These are phyloP conservation scores for Acipenser oxyrinchus DNA, from an alignment of 2,797 vertebrate genomes.

Conservation along the genomic window DNA sequence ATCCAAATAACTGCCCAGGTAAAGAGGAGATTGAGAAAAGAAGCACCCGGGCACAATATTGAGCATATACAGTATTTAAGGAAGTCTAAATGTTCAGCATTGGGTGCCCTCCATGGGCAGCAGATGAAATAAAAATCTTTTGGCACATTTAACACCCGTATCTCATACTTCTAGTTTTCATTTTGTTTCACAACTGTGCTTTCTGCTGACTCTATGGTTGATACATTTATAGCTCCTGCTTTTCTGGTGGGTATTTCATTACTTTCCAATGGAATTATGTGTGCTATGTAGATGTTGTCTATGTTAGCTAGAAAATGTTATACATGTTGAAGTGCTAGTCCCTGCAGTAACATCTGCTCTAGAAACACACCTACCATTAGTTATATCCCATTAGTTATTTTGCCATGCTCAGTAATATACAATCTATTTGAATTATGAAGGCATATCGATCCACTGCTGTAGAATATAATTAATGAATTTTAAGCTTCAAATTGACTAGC, in stretches of 20 bases:
- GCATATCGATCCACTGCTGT: conserved; percentile 32
- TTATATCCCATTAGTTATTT: conserved; percentile 35
- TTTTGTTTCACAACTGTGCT: conserved; percentile 46
- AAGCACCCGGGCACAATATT: conserved; percentile 20
- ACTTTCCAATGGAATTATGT: conserved; percentile 27
- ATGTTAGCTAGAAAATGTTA: conserved; percentile 12
- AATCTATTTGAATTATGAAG: conserved; percentile 43
- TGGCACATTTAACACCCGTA: conserved; percentile 31
- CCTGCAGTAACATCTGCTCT: neutral
- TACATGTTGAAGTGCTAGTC: conserved; percentile 7
- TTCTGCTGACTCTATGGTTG: conserved; percentile 51
- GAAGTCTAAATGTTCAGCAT: conserved; percentile 28
- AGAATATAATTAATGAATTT: conserved; percentile 46
- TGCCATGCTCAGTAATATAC: conserved; percentile 31
- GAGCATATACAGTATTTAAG: conserved; percentile 37
- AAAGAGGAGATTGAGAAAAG: neutral
- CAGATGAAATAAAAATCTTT: conserved; percentile 39
- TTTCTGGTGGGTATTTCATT: conserved; percentile 30
- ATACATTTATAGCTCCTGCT: conserved; percentile 46
- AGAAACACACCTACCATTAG: conserved; percentile 23
- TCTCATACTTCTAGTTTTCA: conserved; percentile 28
- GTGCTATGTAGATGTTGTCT: neutral
- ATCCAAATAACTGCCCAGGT: too few species aligned
- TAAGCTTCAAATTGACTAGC: conserved; percentile 35
- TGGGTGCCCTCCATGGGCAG: conserved; percentile 37